A percentile compares a stretch with the other conserved stretches of the same genome.
Evolutionary conservation across 2,888 invertebrate species (phyloP).

Genomic region (Pharmacophagus antenor): DNA sequence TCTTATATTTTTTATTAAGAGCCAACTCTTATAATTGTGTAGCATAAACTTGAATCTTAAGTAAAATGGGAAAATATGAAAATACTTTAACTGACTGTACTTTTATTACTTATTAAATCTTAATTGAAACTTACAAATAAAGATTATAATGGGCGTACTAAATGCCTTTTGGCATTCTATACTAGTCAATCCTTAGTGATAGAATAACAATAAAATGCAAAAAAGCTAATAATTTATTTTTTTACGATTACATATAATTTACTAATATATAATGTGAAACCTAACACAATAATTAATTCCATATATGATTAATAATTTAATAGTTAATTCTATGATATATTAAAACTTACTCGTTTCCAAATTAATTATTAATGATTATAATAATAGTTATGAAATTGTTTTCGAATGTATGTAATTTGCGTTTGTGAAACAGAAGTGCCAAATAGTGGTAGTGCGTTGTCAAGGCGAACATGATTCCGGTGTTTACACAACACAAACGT

Average conservation of each 20-base stretch:
- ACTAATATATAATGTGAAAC: no score
- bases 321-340: no score
- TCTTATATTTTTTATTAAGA: no score
- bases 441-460: constrained; percentile 33
- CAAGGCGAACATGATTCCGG: constrained; percentile 57
- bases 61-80: neutral
- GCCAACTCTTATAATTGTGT: no score
- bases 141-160: neutral
- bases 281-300: no score
- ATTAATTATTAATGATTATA: neutral
- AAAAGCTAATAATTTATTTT: no score
- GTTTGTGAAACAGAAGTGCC: constrained; percentile 16
- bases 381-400: neutral
- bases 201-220: neutral
- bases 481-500: constrained; percentile 40
- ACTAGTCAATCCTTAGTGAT: neutral
- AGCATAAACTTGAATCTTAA: neutral
- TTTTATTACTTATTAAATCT: neutral
- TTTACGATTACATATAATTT: no score
- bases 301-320: no score
- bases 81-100: no score
- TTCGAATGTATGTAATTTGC: neutral
- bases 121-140: neutral
- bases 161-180: neutral
- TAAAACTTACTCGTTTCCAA: neutral